Evolutionary conservation across 2,888 invertebrate species (phyloP), one percentile per base, ranked within the genome.

Genomic region (Caenorhabditis angaria): DNA sequence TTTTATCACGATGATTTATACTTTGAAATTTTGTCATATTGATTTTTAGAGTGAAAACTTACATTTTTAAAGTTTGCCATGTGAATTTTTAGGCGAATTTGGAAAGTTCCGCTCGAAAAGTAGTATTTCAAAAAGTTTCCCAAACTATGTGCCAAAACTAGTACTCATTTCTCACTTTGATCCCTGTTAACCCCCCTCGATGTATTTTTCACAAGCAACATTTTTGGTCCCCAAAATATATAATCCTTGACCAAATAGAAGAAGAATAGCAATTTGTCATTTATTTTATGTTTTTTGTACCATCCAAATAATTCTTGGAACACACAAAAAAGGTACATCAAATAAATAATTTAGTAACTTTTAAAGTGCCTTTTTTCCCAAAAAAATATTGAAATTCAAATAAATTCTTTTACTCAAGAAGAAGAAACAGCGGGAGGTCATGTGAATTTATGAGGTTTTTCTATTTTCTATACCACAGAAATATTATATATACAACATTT

Each of bases 261-360:
- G n/a, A 41, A 41, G 41, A 41, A 41, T 41, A 41, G 41, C 41
- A 41, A 41, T 41, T 41, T 41, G 41, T 41, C 41, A 41, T 41
- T 18, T 41, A n/a, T n/a, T n/a, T n/a, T n/a, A n/a, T n/a, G n/a
- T n/a, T n/a, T n/a, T n/a, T n/a, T n/a, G n/a, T n/a, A n/a, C 18
- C 41, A 41, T 14, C 14, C 5, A 41, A 41, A 32, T 10, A 32
- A 5, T 32, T 32, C 10, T 32, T 32, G 32, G 6, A 5, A 32
- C 5, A 8, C 32, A 5, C 10, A 6, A 41, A 12, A 41, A 41
- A 5, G 41, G 41, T 41, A 41, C 41, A 12, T 41, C 18, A 18
- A 41, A 5, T 32, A 32, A 12, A 41, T 41, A 41, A 41, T 12
- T 41, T 41, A 41, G 10, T 10, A 41, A 14, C 41, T 3, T 3